Evolutionary conservation across 2,888 invertebrate species (phyloP).

Genomic region (Galeopsomyia nigrocyanea): DNA sequence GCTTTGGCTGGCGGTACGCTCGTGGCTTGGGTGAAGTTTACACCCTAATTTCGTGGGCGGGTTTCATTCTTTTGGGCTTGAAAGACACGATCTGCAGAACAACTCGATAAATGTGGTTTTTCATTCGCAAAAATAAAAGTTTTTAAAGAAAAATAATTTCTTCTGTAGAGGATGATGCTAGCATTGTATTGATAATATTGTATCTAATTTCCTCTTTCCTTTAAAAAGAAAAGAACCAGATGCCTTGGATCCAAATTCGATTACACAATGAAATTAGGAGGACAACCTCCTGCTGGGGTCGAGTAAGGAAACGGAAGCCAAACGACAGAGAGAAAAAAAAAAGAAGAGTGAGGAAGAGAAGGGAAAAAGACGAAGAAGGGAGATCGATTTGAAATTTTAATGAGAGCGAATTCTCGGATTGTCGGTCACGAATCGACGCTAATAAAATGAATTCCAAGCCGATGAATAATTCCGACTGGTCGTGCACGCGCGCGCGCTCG

Average conservation of each 20-base stretch:
- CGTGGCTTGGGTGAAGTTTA: conserved; percentile 20
- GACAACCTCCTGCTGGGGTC: no score
- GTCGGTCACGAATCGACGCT: conserved; percentile 23
- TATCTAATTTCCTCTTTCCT: no score
- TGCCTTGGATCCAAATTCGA: background rate
- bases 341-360: background rate
- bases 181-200: no score
- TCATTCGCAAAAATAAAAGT: no score
- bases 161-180: no score
- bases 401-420: conserved; percentile 22
- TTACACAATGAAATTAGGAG: background rate
- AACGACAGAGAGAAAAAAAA: background rate
- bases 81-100: background rate
- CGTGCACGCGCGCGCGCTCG: no score
- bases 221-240: background rate
- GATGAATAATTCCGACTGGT: conserved; percentile 31
- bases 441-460: conserved; percentile 37
- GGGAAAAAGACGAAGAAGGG: no score
- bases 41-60: conserved; percentile 32
- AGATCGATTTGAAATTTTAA: conserved; percentile 37
- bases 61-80: conserved; percentile 26
- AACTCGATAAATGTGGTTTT: no score
- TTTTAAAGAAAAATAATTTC: no score
- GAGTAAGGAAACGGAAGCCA: background rate
- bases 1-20: background rate